phyloP scores from a whole-genome alignment of 2,797 vertebrate species.

The Pipistrellus pygmaeus region DNA sequence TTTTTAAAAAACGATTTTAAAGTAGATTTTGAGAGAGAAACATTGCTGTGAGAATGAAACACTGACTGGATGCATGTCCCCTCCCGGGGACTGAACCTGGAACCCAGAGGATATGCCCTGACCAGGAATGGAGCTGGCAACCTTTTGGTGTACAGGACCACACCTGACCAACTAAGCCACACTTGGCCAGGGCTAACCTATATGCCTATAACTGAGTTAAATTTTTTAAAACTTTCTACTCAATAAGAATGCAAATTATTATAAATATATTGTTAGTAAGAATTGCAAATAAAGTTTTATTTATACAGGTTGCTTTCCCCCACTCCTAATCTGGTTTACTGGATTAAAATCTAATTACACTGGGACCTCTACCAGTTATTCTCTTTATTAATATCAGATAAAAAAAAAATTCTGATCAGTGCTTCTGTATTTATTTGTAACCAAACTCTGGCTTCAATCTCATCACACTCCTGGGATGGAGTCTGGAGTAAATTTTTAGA shows the following conservation, averaged over 20 bases:
- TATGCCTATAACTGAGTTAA: neutral
- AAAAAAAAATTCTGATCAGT: slow-evolving; percentile 10
- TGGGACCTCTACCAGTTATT: neutral
- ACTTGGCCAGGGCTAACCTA: neutral
- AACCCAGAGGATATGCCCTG: neutral
- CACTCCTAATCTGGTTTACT: neutral
- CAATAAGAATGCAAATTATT: slow-evolving; percentile 38
- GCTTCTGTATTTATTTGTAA: slow-evolving; percentile 31
- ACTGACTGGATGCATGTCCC: neutral
- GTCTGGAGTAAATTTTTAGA: slow-evolving; percentile 2
- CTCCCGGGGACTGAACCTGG: neutral
- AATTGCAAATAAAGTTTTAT: slow-evolving; percentile 36
- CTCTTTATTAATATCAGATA: slow-evolving; percentile 3
- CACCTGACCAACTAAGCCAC: neutral
- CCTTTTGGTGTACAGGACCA: neutral
- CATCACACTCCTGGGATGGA: neutral
- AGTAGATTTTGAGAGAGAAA: neutral
- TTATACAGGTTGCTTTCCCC: neutral
- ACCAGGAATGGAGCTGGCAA: neutral
- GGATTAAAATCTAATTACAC: neutral
- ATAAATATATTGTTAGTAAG: slow-evolving; percentile 37
- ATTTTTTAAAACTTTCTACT: slow-evolving; percentile 58
- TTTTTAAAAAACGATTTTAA: neutral
- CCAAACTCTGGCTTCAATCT: slow-evolving; percentile 21
- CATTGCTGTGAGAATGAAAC: neutral